Evolutionary conservation across 2,888 invertebrate species (phyloP), one percentile per base, ranked within the genome.

Genomic region (Rosalia funebris): DNA sequence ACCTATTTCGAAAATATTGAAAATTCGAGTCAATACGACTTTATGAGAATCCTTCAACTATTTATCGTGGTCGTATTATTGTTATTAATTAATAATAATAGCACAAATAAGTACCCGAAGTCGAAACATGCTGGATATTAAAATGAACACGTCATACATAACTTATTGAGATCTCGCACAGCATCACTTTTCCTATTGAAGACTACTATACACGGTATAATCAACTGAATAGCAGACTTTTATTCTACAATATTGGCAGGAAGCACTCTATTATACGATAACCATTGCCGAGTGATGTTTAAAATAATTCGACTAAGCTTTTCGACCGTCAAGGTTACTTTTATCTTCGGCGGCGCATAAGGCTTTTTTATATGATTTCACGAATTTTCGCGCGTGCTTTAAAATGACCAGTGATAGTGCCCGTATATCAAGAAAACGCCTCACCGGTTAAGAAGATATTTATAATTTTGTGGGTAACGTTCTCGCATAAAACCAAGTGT

Each of bases 261-360:
- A 79, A 79, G 72, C 73, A 68, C 71, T 73, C 77, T 69, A 79
- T 79, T 79, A 77, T 74, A 68, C 68, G 66, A 71, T 71, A 70
- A 63, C 57, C 63, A 71, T 42, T 16, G 16, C 42, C 16, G 53
- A 53, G 53, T 42, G 52, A 52, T 62, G 70, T 72, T 65, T 69
- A 71, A 69, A 71, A 73, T 73, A 71, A 72, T 73, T 63, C 67
- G 69, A 68, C 65, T 68, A 65, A 71, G 60, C 62, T 63, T 63
- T 65, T 66, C 65, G 57, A 60, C 64, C 60, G 66, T 66, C 73
- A 75, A 73, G 73, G 75, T 74, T 75, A 67, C 57, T 66, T 63
- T 58, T 60, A 63, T 60, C 63, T 64, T 69, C 50, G 61, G 56
- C 34, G 12, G n/a, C 42, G 46, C 9, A 20, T 11, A 34, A n/a